phyloP scores from a whole-genome alignment of 2,888 invertebrate species.

The Diplolepis rosae region DNA sequence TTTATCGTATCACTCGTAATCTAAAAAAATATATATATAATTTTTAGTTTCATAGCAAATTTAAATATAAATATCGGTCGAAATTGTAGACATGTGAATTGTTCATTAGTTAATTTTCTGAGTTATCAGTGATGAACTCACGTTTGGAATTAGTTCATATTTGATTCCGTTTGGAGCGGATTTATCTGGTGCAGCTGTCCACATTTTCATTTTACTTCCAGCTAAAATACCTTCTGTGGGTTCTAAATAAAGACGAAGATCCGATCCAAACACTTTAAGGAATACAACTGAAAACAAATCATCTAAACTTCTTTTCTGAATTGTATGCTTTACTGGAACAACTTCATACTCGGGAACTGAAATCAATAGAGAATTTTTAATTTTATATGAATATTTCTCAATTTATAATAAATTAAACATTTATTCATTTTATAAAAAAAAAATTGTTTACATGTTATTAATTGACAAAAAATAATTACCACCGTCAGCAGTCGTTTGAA shows the following conservation, averaged over 20 bases:
- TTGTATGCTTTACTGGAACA: constrained; percentile 54
- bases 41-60: too few relatives aligned
- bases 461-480: not conserved
- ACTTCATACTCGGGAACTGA: constrained; percentile 64
- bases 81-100: too few relatives aligned
- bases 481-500: constrained; percentile 46
- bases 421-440: too few relatives aligned
- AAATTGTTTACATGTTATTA: not conserved
- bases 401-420: too few relatives aligned
- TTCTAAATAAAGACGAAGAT: constrained; percentile 58
- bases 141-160: constrained; percentile 51
- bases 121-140: constrained; percentile 39
- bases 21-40: too few relatives aligned
- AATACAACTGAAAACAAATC: constrained; percentile 36
- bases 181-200: constrained; percentile 51
- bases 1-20: not conserved
- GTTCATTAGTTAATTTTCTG: too few relatives aligned
- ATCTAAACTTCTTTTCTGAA: constrained; percentile 24
- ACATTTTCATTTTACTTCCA: constrained; percentile 57
- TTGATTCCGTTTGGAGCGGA: constrained; percentile 48
- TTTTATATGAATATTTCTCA: too few relatives aligned
- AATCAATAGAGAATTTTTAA: constrained; percentile 29
- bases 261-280: constrained; percentile 52
- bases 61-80: too few relatives aligned
- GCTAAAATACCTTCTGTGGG: constrained; percentile 61